Evolutionary conservation across 2,113 vertebrate species (phyloP), one percentile per base, ranked within the genome.

Genomic region (Melanerpes aurifrons): DNA sequence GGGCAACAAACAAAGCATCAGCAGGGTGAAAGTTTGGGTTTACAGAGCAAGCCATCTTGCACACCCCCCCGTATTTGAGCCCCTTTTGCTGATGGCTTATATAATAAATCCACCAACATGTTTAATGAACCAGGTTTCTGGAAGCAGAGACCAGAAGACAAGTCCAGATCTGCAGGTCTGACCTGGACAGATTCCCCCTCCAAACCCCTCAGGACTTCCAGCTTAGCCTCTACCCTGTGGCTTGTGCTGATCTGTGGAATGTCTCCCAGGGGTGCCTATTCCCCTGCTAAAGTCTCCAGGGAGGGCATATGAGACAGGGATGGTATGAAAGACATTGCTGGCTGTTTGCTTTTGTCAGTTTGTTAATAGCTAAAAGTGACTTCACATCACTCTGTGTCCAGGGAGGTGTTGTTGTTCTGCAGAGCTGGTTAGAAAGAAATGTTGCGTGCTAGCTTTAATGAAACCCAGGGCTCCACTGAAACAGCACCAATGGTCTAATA

Each of bases 391-490:
- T n/a, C 10, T 48, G 88, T 24, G 82, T 18, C 58, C 0, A 2
- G 2, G 74, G 53, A 83, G 89, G 71, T 31, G 85, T 0, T 40
- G 70, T 1, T 86, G 81, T 57, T 82, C 74, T 4, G 29, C 32
- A 31, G 79, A 68, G 22, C 6, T 66, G 3, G 61, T 13, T 61
- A 19, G 40, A 56, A 61, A 43, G 29, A 72, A 93, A 89, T 1
- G 53, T 48, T 93, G 76, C 81, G 63, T 72, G 78, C 91, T 72
- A 45, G n/a, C 67, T 43, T 94, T 89, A 81, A 89, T 66, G 61
- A 92, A 91, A 88, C 20, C 85, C 94, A 82, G 87, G 86, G 86
- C 91, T 87, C 40, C 92, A 26, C 92, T 92, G 95, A 87, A 53
- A 57, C 86, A 67, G 90, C 88, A 76, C 88, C 85, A 79, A 75